Evolutionary conservation across 53 echinoderm and acorn worm genomes (phyloP), one percentile per base, ranked within the genome.

Genomic region (Echinometra lucunter): DNA sequence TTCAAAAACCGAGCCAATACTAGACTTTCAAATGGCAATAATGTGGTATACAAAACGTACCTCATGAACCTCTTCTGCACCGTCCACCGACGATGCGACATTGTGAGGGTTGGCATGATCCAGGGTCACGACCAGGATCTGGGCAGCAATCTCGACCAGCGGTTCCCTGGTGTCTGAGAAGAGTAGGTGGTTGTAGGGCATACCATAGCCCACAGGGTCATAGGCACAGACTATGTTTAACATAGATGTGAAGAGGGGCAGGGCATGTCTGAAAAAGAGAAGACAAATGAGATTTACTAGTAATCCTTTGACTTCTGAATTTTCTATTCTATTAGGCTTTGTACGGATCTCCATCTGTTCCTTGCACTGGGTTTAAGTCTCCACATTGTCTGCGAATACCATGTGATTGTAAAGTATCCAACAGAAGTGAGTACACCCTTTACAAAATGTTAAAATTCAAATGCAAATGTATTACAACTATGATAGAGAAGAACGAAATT

Each of bases 121-220:
- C 8, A 99, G 95, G 32, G 99, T 99, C 66, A 99, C 99, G 3
- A 98, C 98, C 19, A 99, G 96, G n/a, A 99, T 96, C 96, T 99
- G 99, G 15, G 99, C 67, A 1, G 99, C 99, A 6, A 99, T 98
- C 91, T 99, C 99, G n/a, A 99, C 99, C 74, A 99, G 91, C 2
- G 99, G 99, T 91, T 99, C 99, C 57, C 99, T 94, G 82, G 95
- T 94, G 88, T 99, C 99, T 18, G 96, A 95, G 94, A 99, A 98
- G 35, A 98, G 92, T 13, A 99, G 96, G 74, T 99, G 98, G 88
- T 98, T 99, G 97, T 98, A 98, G 2, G 99, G 99, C 57, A 99
- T 96, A 25, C 98, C 99, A 30, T 95, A 98, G 35, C 98, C 99
- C 45, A 99, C 98, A 3, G 99, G 99, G 44, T 99, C 99, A 57